A percentile compares a stretch with the other conserved stretches of the same genome.
Evolutionary conservation across 2,113 vertebrate species (phyloP).

Genomic region (Lophochroa leadbeateri): DNA sequence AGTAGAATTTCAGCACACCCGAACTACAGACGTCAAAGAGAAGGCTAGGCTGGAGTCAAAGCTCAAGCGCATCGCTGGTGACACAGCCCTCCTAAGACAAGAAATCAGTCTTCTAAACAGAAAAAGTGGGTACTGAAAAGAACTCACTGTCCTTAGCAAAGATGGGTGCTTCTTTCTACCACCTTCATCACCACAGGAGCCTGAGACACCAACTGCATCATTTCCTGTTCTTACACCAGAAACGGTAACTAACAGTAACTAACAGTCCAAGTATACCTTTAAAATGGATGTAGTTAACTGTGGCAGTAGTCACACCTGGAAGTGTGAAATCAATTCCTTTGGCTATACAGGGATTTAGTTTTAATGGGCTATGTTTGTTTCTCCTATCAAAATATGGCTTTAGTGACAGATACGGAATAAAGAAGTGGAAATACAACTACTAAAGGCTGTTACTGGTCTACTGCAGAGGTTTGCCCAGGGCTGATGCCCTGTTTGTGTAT

Average conservation of each 20-base stretch:
- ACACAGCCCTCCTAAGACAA: slow-evolving; percentile 66
- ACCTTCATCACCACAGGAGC: not conserved
- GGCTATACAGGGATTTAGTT: not conserved
- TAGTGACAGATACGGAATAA: not conserved
- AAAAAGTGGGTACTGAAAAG: slow-evolving; percentile 73
- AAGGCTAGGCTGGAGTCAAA: slow-evolving; percentile 64
- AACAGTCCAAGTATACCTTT: not conserved
- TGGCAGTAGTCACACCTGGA: not conserved
- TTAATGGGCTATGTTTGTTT: not conserved
- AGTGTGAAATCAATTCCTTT: not conserved
- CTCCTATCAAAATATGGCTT: not conserved
- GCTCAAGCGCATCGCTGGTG: slow-evolving; percentile 61
- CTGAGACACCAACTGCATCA: not conserved
- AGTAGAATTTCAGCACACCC: slow-evolving; percentile 72
- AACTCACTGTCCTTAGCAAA: slow-evolving; percentile 70
- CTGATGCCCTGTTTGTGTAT: not conserved
- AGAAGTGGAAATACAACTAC: not conserved
- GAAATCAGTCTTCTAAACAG: slow-evolving; percentile 76
- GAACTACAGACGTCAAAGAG: slow-evolving; percentile 62
- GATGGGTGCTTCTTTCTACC: not conserved
- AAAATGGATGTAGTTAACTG: not conserved
- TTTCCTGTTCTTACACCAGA: not conserved
- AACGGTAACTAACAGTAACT: not conserved
- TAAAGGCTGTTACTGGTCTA: not conserved
- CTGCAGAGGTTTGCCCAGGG: not conserved